Percentiles rank a stretch among this genome's conserved stretches.
Evolutionary conservation across 2,113 vertebrate species (phyloP).

Genomic region (Holacanthus passer): DNA sequence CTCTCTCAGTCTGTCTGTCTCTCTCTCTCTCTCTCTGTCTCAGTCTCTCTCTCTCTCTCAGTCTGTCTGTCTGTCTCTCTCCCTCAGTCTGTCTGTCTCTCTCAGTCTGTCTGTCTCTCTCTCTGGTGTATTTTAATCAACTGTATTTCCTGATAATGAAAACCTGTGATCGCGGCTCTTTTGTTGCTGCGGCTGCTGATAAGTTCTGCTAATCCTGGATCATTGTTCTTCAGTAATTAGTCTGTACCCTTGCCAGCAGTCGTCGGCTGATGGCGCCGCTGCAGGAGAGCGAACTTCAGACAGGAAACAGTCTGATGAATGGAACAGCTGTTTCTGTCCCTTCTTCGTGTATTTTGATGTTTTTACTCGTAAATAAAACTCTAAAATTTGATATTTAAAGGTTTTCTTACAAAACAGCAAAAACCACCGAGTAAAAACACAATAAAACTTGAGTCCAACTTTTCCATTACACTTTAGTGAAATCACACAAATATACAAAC

Average conservation of each 20-base stretch:
- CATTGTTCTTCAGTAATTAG: constrained; percentile 72
- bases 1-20: too few species aligned
- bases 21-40: not conserved
- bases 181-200: constrained; percentile 46
- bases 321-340: too few species aligned
- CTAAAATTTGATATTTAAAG: not conserved
- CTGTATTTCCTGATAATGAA: constrained; percentile 45
- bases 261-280: constrained; percentile 10
- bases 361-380: not conserved
- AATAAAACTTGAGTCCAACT: not conserved
- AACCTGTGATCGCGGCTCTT: constrained; percentile 52
- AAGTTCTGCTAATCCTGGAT: constrained; percentile 41
- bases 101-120: not conserved
- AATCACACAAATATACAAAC: constrained; percentile 83
- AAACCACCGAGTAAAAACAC: constrained; percentile 6
- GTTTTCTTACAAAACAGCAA: not conserved
- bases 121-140: constrained; percentile 50
- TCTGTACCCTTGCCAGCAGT: constrained; percentile 42
- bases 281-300: constrained; percentile 3
- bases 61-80: not conserved
- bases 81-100: not conserved
- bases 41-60: too few species aligned
- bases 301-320: too few species aligned
- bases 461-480: constrained; percentile 82
- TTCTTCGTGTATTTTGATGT: not conserved